Evolutionary conservation across 2,888 invertebrate species (phyloP), one percentile per base, ranked within the genome.

Genomic region (Apantesis nais): DNA sequence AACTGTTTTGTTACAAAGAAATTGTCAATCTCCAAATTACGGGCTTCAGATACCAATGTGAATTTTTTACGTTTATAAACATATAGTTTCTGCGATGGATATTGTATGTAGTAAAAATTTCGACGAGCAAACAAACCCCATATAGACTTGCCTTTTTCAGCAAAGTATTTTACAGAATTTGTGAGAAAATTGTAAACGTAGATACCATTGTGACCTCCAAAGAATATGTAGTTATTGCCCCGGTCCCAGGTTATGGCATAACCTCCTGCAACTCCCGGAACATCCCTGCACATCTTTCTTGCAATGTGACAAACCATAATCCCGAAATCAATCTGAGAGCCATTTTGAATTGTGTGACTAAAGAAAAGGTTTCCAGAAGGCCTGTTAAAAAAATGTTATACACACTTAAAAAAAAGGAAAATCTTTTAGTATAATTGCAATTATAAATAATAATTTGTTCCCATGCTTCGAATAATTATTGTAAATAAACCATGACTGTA

Each of bases 151-250:
- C 91, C 92, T 73, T 88, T 83, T 82, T 92, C 93, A 0, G 87
- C 88, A 75, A 92, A 94, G 67, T 86, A 92, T 7, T 91, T 90
- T 0, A 91, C 93, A 31, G 82, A 64, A 75, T 87, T 89, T 0
- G 87, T 88, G 0, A 90, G 63, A 71, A 92, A 92, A 66, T 92
- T 92, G 73, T 92, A 94, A 77, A 89, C 92, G 77, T 92, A 94
- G 8, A 94, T 91, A 0, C 94, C 94, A 19, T 92, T 87, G 63
- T 93, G 91, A 0, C 93, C 94, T 0, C 94, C 94, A 62, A 94
- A 88, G 73, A 91, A 94, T 4, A 94, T 84, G 25, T 91, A 90
- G 25, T 94, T 93, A 41, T 93, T 92, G 0, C 88, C 89, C 0
- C 82, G 73, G 66, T 94, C 94, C 62, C 92, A 93, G 0, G 89